Evolutionary conservation across 2,113 vertebrate species (phyloP).

Genomic region (Danio rerio): DNA sequence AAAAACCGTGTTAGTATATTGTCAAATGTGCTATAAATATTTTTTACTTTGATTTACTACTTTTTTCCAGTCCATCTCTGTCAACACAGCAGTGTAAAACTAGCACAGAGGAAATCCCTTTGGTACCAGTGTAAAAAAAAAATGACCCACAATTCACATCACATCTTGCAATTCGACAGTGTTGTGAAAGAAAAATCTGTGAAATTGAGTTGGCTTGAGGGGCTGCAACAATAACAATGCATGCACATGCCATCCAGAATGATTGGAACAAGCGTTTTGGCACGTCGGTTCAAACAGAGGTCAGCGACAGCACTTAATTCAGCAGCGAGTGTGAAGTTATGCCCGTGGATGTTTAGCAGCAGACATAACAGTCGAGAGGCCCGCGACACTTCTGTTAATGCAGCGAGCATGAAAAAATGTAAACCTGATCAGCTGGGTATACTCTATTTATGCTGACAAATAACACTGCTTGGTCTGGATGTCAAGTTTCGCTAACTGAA

Average conservation of each 20-base stretch:
- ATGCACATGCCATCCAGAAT: background rate
- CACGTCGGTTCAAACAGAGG: slow-evolving; percentile 32
- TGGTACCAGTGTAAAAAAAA: background rate
- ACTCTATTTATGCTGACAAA: background rate
- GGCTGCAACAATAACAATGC: slow-evolving; percentile 6
- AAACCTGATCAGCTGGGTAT: background rate
- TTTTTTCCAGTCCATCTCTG: too few species aligned
- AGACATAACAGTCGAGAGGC: background rate
- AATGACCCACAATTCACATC: background rate
- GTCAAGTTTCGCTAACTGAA: background rate
- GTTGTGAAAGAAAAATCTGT: slow-evolving; percentile 8
- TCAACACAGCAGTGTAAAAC: slow-evolving; percentile 6
- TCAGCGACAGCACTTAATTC: slow-evolving; percentile 10
- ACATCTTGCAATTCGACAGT: background rate
- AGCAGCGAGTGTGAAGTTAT: slow-evolving; percentile 1
- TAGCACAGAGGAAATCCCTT: background rate
- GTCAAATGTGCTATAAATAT: too few species aligned
- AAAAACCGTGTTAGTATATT: too few species aligned
- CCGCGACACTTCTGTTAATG: background rate
- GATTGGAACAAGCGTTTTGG: background rate
- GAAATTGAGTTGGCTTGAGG: slow-evolving; percentile 5
- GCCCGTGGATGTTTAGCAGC: slow-evolving; percentile 10
- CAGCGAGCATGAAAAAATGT: background rate
- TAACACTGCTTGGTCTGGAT: background rate
- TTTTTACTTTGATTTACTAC: too few species aligned